A percentile compares a stretch with the other conserved stretches of the same genome.
Evolutionary conservation across 2,113 vertebrate genomes (phyloP).

Genomic region (Talpa occidentalis): DNA sequence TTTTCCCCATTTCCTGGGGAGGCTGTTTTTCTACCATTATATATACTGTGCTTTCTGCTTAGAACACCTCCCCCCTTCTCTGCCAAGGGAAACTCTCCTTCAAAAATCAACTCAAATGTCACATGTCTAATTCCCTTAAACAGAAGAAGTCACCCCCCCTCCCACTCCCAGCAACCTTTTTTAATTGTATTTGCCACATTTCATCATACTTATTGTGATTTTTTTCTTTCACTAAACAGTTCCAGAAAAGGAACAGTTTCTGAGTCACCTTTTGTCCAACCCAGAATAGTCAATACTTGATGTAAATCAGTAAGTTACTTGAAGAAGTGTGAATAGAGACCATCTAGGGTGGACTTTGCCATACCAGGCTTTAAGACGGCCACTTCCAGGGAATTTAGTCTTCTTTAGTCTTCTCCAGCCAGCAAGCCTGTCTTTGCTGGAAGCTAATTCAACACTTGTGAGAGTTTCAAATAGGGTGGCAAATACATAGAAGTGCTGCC

Average conservation of each 20-base stretch:
- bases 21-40: constrained; percentile 13
- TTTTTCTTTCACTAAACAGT: not conserved
- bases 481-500: not conserved
- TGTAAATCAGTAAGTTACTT: not conserved
- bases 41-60: constrained; percentile 3
- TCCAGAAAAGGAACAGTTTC: not conserved
- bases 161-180: not conserved
- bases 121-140: constrained; percentile 24
- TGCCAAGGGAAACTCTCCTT: constrained; percentile 4
- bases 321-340: not conserved
- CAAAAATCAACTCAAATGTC: not conserved
- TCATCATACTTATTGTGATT: constrained; percentile 2
- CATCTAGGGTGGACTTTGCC: not conserved
- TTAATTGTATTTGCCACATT: not conserved
- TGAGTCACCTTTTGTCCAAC: not conserved
- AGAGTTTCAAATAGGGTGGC: not conserved
- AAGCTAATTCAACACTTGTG: not conserved
- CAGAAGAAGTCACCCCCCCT: not conserved
- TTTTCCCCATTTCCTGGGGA: not conserved
- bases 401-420: not conserved
- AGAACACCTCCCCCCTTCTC: not conserved
- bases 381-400: not conserved
- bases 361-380: not conserved
- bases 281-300: constrained; percentile 4
- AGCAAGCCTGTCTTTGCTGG: not conserved